phyloP scores from a whole-genome alignment of 2,888 invertebrate genomes.

The Tortricodes alternella region DNA sequence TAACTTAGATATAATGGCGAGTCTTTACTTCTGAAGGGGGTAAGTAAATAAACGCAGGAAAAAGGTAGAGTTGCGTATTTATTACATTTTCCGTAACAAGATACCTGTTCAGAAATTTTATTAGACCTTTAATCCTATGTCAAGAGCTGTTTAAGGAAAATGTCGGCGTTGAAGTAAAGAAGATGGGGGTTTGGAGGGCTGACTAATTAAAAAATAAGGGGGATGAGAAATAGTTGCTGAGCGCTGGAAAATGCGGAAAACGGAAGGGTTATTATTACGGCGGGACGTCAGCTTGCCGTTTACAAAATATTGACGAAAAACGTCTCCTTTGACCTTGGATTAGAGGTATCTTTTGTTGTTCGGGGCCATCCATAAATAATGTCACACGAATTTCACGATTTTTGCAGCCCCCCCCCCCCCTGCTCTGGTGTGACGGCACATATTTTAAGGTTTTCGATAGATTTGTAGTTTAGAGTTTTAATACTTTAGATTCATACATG shows the following conservation, averaged over 20 bases:
- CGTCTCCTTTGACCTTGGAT: no score
- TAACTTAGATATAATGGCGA: slow-evolving; percentile 26
- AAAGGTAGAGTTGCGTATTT: slow-evolving; percentile 22
- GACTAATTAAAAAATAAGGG: slow-evolving; percentile 34
- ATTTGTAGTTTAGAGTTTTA: no score
- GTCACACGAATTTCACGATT: no score
- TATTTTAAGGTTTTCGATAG: no score
- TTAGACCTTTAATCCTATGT: slow-evolving; percentile 22
- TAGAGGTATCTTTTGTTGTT: no score
- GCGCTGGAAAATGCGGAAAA: not conserved
- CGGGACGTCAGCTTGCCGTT: no score
- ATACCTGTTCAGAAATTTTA: slow-evolving; percentile 26
- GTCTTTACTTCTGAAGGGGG: slow-evolving; percentile 27
- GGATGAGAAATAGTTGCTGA: not conserved
- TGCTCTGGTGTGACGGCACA: no score
- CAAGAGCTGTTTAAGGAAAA: slow-evolving; percentile 19
- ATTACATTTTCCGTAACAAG: slow-evolving; percentile 25
- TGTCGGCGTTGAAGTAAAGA: slow-evolving; percentile 15
- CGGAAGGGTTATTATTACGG: no score
- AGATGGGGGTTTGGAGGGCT: slow-evolving; percentile 25
- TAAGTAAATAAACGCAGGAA: slow-evolving; percentile 23
- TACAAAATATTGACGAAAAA: no score
- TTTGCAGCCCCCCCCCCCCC: no score
- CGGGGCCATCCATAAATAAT: no score
- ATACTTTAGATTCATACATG: no score